Evolutionary conservation across 2,888 invertebrate genomes (phyloP).

Genomic region (Diogma glabrata): DNA sequence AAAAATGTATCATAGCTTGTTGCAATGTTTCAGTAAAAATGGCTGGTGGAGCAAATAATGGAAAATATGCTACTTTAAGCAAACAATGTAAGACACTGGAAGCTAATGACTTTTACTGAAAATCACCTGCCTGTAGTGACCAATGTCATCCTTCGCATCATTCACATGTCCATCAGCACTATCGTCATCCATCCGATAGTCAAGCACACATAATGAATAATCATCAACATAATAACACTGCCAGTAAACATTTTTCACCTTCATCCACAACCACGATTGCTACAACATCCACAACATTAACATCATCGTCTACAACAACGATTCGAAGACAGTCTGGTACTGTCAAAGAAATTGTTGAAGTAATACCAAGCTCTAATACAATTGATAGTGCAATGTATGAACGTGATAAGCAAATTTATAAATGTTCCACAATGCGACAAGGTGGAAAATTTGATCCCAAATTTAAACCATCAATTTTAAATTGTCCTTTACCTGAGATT

Average conservation of each 20-base stretch:
- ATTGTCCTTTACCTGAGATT: constrained; percentile 37
- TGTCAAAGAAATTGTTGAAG: constrained; percentile 24
- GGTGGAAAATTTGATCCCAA: constrained; percentile 38
- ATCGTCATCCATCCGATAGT: constrained; percentile 41
- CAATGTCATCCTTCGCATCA: constrained; percentile 23
- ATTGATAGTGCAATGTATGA: constrained; percentile 35
- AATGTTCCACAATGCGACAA: constrained; percentile 35
- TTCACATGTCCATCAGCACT: constrained; percentile 28
- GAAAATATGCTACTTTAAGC: constrained; percentile 90
- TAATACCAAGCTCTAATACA: constrained; percentile 27
- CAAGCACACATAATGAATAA: constrained; percentile 31
- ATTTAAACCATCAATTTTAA: constrained; percentile 35
- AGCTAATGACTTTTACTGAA: constrained; percentile 91
- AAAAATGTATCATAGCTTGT: neutral
- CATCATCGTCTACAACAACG: constrained; percentile 31
- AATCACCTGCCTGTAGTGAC: constrained; percentile 47
- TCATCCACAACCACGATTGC: constrained; percentile 36
- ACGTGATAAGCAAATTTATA: constrained; percentile 37
- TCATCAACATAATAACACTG: constrained; percentile 34
- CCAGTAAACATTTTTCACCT: constrained; percentile 18
- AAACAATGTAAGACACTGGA: constrained; percentile 93
- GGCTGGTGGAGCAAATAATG: constrained; percentile 60
- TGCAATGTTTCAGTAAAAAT: too few relatives aligned
- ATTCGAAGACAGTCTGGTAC: constrained; percentile 33
- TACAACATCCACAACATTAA: constrained; percentile 31